Evolutionary conservation across 2,888 invertebrate genomes (phyloP), one percentile per base, ranked within the genome.

Genomic region (Polyommatus iphigenia): DNA sequence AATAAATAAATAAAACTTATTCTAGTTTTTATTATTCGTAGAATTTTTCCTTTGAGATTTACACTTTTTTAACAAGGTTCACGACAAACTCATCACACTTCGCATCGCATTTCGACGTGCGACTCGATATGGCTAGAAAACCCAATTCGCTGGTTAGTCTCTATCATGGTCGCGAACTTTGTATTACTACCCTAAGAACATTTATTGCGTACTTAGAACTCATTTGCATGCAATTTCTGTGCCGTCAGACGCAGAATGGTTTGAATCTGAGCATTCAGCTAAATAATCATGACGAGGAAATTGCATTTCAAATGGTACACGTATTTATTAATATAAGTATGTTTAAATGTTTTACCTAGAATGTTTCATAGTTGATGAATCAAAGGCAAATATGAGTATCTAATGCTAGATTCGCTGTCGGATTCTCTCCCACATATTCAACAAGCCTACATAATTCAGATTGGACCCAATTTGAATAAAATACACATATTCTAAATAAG

Each of bases 151-250:
- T n/a, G n/a, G n/a, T n/a, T n/a, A n/a, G 7, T 5, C 54, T 15
- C 18, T 54, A 18, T 54, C 54, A 18, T 4, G 46, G 10, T 54
- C 54, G 54, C 18, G 18, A 54, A 54, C 54, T 54, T 54, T 15
- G 54, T 50, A 15, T 4, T 4, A 50, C 50, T 3, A 15, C 50
- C 50, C 4, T 50, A 13, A 59, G 59, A 59, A 62, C 20, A 29
- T 67, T 67, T 67, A 67, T 67, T 67, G 18, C 32, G 29, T 32
- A 18, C 67, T 67, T 67, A 67, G n/a, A 62, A 20, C 62, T 62
- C 67, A 67, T 67, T 67, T 67, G 67, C 67, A 67, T 67, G 67
- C 67, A 67, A 67, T 67, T 67, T 67, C 67, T 67, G 67, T 32
- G 67, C 67, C 29, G 67, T 67, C 67, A 67, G 67, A 67, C 67